Evolutionary conservation across 2,888 invertebrate species (phyloP).

Genomic region (Creontiades dilutus): DNA sequence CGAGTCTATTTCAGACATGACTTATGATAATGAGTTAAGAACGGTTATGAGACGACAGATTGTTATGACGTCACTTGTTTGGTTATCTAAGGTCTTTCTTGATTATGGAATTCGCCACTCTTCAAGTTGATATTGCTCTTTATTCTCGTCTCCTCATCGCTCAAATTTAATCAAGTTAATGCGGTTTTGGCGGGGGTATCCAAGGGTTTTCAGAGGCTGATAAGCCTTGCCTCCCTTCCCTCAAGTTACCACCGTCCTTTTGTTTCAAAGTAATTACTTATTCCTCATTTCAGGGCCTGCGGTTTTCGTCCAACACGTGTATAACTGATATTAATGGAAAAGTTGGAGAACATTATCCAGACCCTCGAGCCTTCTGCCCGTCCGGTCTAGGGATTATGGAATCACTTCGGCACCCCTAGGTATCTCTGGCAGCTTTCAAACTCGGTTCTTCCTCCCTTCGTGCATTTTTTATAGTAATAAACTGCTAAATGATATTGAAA

Average conservation of each 20-base stretch:
- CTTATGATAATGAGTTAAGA: too few relatives aligned
- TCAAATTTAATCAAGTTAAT: constrained; percentile 32
- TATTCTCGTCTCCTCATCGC: constrained; percentile 32
- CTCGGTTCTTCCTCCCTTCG: too few relatives aligned
- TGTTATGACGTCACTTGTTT: background rate
- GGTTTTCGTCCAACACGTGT: constrained; percentile 19
- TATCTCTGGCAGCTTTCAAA: too few relatives aligned
- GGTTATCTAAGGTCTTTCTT: background rate
- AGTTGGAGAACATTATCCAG: constrained; percentile 33
- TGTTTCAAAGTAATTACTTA: constrained; percentile 33
- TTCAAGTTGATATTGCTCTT: background rate
- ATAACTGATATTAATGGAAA: constrained; percentile 53
- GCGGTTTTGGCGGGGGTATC: background rate
- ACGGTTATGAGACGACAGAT: too few relatives aligned
- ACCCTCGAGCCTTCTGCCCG: constrained; percentile 9
- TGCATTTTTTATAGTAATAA: too few relatives aligned
- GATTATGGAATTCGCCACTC: background rate
- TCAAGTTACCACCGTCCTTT: background rate
- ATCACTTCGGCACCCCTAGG: background rate
- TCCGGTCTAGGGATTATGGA: background rate
- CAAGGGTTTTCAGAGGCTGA: background rate
- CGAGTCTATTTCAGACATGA: too few relatives aligned
- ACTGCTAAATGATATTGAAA: too few relatives aligned
- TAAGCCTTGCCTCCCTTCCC: background rate
- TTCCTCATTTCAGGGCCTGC: constrained; percentile 29